Evolutionary conservation across 2,797 vertebrate genomes (phyloP).

Genomic region (Tadarida brasiliensis): DNA sequence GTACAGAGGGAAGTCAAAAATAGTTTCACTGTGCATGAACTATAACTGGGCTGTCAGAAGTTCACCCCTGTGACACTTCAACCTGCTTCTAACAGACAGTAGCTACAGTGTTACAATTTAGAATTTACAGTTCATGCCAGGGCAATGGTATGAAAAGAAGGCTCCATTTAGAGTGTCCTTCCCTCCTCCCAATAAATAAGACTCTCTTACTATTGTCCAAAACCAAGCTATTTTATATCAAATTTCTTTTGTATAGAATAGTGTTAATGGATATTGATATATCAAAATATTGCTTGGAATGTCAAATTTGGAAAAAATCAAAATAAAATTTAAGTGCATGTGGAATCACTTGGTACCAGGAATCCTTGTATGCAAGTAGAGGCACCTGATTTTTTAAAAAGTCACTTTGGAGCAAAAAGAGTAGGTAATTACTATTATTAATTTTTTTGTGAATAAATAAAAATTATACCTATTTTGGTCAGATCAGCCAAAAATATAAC

Average conservation of each 20-base stretch:
- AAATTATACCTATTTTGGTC: neutral
- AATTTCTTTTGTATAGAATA: neutral
- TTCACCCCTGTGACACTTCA: slow-evolving; percentile 50
- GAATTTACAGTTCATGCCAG: neutral
- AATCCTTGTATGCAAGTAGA: neutral
- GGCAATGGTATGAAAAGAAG: neutral
- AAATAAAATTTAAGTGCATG: slow-evolving; percentile 2
- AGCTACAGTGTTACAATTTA: neutral
- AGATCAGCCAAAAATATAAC: neutral
- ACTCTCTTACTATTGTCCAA: neutral
- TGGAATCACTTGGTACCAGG: neutral
- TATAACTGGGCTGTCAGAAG: neutral
- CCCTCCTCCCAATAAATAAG: neutral
- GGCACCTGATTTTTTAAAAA: neutral
- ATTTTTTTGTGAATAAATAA: neutral
- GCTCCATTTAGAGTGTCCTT: neutral
- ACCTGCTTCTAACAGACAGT: slow-evolving; percentile 26
- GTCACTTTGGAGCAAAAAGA: neutral
- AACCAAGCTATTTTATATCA: neutral
- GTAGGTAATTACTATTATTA: neutral
- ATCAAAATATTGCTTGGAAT: neutral
- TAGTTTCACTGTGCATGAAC: neutral
- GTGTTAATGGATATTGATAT: neutral
- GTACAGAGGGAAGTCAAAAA: slow-evolving; percentile 14
- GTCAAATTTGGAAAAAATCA: neutral